Conservation (phyloP, 1,140 invertebrate genomes). For the Drosophila sulfurigaster region DNA sequence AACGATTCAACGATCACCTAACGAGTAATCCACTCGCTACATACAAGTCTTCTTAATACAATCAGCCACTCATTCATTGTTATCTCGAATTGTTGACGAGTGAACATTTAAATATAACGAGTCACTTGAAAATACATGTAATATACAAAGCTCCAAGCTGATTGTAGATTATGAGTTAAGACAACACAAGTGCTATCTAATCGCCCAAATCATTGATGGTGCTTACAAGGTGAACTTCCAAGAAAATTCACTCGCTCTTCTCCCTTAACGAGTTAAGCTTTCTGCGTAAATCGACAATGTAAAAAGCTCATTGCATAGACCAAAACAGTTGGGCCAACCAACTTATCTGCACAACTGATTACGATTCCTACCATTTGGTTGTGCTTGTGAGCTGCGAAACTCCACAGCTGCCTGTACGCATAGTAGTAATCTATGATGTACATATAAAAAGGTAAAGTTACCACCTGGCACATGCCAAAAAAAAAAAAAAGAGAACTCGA, state of each 20-base stretch:
- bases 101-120: not conserved
- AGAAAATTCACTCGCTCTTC: not conserved
- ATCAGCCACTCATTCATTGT: not conserved
- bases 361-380: not conserved
- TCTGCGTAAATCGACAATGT: not conserved
- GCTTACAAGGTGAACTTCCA: not conserved
- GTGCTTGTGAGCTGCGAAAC: slow-evolving; percentile 1
- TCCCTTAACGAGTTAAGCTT: slow-evolving; percentile 2
- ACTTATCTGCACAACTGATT: slow-evolving; percentile 21
- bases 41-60: too few relatives aligned
- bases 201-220: not conserved
- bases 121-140: not conserved
- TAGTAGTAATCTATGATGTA: slow-evolving; percentile 17
- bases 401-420: slow-evolving; percentile 14
- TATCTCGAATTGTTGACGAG: not conserved
- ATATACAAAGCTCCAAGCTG: not conserved
- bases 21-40: not conserved
- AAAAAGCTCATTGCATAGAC: not conserved
- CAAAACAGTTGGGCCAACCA: slow-evolving; percentile 1
- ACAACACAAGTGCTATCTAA: not conserved
- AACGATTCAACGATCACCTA: not conserved
- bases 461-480: not conserved
- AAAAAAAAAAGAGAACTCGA: too few relatives aligned
- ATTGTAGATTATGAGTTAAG: not conserved
- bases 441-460: slow-evolving; percentile 6